Evolutionary conservation across 2,888 invertebrate species (phyloP).

Genomic region (Pasiphila rectangulata): DNA sequence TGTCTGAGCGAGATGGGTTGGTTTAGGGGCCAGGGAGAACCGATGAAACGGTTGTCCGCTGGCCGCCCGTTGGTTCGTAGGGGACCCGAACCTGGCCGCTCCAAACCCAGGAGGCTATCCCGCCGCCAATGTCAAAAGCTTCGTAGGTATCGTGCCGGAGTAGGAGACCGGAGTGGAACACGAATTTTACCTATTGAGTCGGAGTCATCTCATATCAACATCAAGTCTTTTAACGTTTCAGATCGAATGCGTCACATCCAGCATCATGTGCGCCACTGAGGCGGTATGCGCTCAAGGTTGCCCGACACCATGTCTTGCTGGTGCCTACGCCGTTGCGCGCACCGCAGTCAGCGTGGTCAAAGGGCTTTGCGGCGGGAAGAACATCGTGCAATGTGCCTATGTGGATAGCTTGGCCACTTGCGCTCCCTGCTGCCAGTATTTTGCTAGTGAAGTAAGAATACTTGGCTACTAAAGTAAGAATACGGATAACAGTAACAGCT

Average conservation of each 20-base stretch:
- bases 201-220: not conserved
- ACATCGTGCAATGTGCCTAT: constrained; percentile 61
- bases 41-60: too few relatives aligned
- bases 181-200: too few relatives aligned
- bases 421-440: constrained; percentile 67
- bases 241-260: constrained; percentile 69
- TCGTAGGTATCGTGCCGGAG: too few relatives aligned
- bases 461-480: too few relatives aligned
- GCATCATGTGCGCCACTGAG: constrained; percentile 67
- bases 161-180: too few relatives aligned
- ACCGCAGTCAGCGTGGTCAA: constrained; percentile 65
- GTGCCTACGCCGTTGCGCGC: constrained; percentile 67
- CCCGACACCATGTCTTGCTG: constrained; percentile 61
- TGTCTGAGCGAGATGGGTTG: too few relatives aligned
- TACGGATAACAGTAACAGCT: too few relatives aligned
- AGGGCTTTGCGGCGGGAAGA: constrained; percentile 55
- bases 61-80: too few relatives aligned
- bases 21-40: too few relatives aligned
- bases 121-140: too few relatives aligned
- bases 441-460: constrained; percentile 59
- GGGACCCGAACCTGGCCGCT: too few relatives aligned
- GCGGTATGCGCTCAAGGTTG: constrained; percentile 59
- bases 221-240: constrained; percentile 27
- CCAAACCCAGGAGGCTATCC: too few relatives aligned
- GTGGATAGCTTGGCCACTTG: constrained; percentile 64